Conservation (phyloP, 2,888 invertebrate species). For the Drepanosiphum platanoidis region DNA sequence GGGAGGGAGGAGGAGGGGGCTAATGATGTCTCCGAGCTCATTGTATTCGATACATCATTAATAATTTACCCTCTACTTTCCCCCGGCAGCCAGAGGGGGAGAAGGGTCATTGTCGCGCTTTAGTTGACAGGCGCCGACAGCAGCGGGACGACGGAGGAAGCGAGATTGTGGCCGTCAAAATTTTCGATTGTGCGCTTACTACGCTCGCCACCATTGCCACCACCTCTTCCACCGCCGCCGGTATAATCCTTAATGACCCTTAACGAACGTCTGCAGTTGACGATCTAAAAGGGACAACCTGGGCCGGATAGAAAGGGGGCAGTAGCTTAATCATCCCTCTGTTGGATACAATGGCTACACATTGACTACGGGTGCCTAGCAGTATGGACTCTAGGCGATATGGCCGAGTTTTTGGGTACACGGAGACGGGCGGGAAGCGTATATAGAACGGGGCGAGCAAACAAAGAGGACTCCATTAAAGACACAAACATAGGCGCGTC, state of each 20-base stretch:
- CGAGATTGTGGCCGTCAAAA: conserved; percentile 47
- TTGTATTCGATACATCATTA: conserved; percentile 56
- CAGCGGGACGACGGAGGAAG: neutral
- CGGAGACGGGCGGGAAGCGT: no score
- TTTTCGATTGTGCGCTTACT: conserved; percentile 38
- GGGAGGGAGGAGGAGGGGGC: no score
- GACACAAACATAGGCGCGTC: conserved; percentile 34
- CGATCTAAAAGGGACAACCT: conserved; percentile 40
- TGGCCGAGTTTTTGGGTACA: conserved; percentile 28
- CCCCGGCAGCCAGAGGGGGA: no score
- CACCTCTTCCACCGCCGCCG: neutral
- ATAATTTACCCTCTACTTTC: conserved; percentile 21
- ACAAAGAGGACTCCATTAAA: conserved; percentile 53
- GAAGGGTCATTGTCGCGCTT: conserved; percentile 47
- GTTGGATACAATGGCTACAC: conserved; percentile 42
- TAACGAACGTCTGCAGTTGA: conserved; percentile 62
- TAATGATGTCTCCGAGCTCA: conserved; percentile 25
- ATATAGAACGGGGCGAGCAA: neutral
- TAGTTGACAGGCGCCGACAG: neutral
- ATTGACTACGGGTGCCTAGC: conserved; percentile 13
- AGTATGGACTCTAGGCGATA: conserved; percentile 16
- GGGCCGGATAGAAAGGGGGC: conserved; percentile 8
- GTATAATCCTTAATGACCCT: conserved; percentile 58
- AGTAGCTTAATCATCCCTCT: conserved; percentile 42
- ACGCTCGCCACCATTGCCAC: neutral